Evolutionary conservation across 2,797 vertebrate species (phyloP), one percentile per base, ranked within the genome.

Genomic region (Pitangus sulphuratus): DNA sequence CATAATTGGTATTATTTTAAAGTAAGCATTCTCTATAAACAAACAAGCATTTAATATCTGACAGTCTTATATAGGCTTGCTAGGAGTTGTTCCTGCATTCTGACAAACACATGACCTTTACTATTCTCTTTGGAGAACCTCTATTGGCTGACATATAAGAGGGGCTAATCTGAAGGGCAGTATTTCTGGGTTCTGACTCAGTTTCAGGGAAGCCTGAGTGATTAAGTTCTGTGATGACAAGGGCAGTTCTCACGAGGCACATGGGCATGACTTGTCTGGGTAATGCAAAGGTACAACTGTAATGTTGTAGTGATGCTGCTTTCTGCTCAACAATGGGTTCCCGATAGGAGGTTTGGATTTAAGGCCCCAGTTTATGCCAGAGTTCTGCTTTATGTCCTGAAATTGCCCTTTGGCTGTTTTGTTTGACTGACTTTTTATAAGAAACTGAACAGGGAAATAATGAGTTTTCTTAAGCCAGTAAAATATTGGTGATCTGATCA

Each of bases 131-230:
- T 35, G 50, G 54, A 77, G 69, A 64, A 24, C 10, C 24, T 18
- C 45, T 69, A 2, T 64, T 76, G 64, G n/a, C 69, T 71, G 62
- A n/a, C 31, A 30, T 37, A 4, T 42, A n/a, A 58, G 54, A 64
- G 60, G 17, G 33, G 24, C 60, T 87, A 45, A 74, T 51, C 37
- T 1, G 5, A 47, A 84, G 54, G 83, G 39, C 10, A 1, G 74
- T 50, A 35, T 81, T 91, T 87, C 54, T 64, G 74, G 89, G 6
- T 64, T 84, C 82, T 89, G 74, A 77, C 74, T 87, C 54, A 35
- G 64, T 72, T 87, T 84, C 50, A 56, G 82, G 44, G 35, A 37
- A 89, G 54, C 45, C 60, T 30, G 26, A 77, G 26, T 9, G 74
- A 69, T 60, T 54, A 56, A 56, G 35, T 66, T 70, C 42, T 69